Base-by-base conservation (phyloP, 2,797 vertebrate species). In the Gymnothorax reevesii region DNA sequence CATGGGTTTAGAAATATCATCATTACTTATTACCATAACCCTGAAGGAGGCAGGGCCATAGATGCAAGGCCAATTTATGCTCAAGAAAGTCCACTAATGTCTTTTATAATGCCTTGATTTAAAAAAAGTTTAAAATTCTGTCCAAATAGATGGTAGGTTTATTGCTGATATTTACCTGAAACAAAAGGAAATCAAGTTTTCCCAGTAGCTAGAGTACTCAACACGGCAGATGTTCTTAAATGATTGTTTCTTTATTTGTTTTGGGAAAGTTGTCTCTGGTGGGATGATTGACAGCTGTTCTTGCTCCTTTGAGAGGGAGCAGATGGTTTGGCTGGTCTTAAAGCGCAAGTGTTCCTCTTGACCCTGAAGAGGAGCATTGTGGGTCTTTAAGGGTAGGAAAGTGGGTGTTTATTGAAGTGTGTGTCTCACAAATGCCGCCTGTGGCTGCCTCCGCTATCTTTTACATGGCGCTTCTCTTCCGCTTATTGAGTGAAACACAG, bases 291-390 rank as follows among this genome's bases (percentile, higher is more conserved):
- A 55, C 42, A 85, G 33, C 55, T 85, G 84, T 49, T 49, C n/a
- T 22, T 7, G 12, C 49, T 54, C 64, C 33, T 73, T 1, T 57
- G 62, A 71, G 42, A 55, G 25, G 62, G 9, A 84, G 62, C 84
- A 84, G 84, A 84, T 84, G 64, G 62, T 71, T 52, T 10, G 2
- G 66, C 57, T 52, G n/a, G n/a, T 55, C 54, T 49, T 84, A 71
- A 60, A 57, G n/a, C 20, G 10, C 0, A 5, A 73, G 20, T 22
- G 64, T 25, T 55, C 64, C 22, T 57, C 84, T 84, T 71, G 64
- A 84, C 84, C 84, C 66, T 49, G 66, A 7, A 15, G 17, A 71
- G 33, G 54, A 71, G 54, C 54, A 52, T 5, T 55, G 42, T 84
- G 20, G 54, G 64, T 22, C 1, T 83, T 83, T 42, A 62, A 6